Evolutionary conservation across 2,113 vertebrate genomes (phyloP).

Genomic region (Gymnocephalus cernua): DNA sequence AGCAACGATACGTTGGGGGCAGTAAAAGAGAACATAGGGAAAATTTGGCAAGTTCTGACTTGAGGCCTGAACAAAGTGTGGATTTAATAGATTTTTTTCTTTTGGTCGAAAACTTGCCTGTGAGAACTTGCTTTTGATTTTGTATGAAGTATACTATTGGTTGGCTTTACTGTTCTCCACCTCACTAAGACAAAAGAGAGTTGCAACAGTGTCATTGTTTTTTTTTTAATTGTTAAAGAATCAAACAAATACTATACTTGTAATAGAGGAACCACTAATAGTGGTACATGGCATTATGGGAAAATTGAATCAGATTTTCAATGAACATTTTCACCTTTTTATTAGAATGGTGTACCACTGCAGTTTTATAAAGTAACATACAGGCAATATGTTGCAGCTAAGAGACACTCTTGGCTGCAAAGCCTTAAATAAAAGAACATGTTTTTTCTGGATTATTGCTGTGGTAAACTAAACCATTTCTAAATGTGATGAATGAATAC

Average conservation of each 20-base stretch:
- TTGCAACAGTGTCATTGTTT: not conserved
- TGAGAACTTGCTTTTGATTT: slow-evolving; percentile 9
- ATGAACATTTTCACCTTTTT: not conserved
- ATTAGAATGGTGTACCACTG: not conserved
- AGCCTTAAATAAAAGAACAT: not conserved
- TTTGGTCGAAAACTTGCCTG: not conserved
- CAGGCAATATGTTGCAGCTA: not conserved
- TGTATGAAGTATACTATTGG: not conserved
- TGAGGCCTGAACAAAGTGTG: slow-evolving; percentile 1
- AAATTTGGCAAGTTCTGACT: not conserved
- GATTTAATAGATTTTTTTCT: not conserved
- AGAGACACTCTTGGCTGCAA: not conserved
- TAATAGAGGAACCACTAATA: not conserved
- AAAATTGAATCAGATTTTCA: not conserved
- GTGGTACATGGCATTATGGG: not conserved
- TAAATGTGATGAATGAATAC: slow-evolving; percentile 22
- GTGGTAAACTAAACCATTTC: slow-evolving; percentile 5
- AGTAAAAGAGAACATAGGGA: not conserved
- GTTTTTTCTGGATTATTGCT: not conserved
- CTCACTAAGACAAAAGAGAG: not conserved
- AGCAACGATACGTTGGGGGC: not conserved
- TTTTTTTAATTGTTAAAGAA: not conserved
- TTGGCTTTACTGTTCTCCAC: not conserved
- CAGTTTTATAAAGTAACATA: not conserved
- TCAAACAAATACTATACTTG: not conserved